Base-by-base conservation (phyloP, 2,888 invertebrate species). In the Ectemnius lituratus region DNA sequence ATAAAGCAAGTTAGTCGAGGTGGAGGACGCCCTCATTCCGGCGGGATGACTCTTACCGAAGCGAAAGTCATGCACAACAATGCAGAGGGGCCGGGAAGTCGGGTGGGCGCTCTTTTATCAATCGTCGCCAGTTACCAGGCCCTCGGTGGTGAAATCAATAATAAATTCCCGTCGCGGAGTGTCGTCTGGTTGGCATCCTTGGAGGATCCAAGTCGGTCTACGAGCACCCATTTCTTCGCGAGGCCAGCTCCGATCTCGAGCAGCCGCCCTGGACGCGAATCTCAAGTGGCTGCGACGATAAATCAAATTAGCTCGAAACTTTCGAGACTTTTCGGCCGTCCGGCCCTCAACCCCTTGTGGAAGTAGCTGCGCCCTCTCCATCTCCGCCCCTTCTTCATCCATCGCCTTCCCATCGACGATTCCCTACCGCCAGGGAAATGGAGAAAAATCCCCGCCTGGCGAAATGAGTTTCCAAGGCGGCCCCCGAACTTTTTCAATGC, bases 231-330 rank as follows among this genome's bases (percentile, higher is more conserved):
- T 49, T 57, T 70, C 62, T 11, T 58, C 58, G n/a, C n/a, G 52
- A 52, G 52, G 68, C 58, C 66, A 59, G 57, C 61, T 68, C 63
- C 70, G 67, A 56, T 63, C 65, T 61, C 67, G 78, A 73, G 67
- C 65, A 64, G 70, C 67, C 52, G 16, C n/a, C 70, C 73, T 75
- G 77, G 80, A 79, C 82, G 83, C 80, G 84, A 86, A 87, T 86
- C 84, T 84, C 84, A 84, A 87, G 84, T 84, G 82, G 81, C 74
- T 76, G 73, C 72, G 80, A 80, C 83, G 86, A 88, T 88, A 88
- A 88, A 89, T 89, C 87, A 88, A 88, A 89, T 89, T 89, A 87
- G 84, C 84, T 83, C 81, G 78, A 85, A 87, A 88, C 82, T 89
- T 88, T 85, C 83, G 80, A 83, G 82, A 82, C 79, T 84, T 85